Conservation (phyloP, 2,113 vertebrate genomes). For the Ceyx melanurus region DNA sequence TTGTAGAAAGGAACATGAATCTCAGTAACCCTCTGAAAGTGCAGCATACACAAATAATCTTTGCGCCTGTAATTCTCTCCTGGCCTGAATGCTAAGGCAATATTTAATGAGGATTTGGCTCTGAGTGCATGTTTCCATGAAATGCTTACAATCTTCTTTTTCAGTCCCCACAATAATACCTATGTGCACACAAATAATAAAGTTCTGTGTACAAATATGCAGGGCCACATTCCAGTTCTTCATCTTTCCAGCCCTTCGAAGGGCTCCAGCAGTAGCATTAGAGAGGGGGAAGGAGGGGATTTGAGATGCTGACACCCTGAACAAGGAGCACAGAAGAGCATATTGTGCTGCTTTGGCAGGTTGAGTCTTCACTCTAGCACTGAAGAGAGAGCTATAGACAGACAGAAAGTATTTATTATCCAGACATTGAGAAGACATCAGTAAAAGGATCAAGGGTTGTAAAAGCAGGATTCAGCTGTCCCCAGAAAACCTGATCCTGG, state of each 20-base stretch:
- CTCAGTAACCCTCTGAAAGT: slow-evolving; percentile 39
- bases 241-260: not conserved
- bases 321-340: not conserved
- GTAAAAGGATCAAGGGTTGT: slow-evolving; percentile 45
- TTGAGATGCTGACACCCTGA: not conserved
- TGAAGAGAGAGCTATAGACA: slow-evolving; percentile 31
- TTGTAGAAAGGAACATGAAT: not conserved
- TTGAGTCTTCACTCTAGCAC: slow-evolving; percentile 21
- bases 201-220: not conserved
- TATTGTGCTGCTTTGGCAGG: not conserved
- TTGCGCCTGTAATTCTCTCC: slow-evolving; percentile 15
- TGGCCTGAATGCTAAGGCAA: slow-evolving; percentile 31
- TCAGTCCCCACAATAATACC: slow-evolving; percentile 22
- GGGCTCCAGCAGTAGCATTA: not conserved
- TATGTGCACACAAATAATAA: not conserved
- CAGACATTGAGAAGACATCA: slow-evolving; percentile 35
- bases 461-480: slow-evolving; percentile 56
- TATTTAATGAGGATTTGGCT: slow-evolving; percentile 68
- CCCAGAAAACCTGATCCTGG: slow-evolving; percentile 34
- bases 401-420: slow-evolving; percentile 49
- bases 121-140: slow-evolving; percentile 13
- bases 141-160: slow-evolving; percentile 44
- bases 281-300: not conserved
- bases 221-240: not conserved
- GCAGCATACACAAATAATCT: slow-evolving; percentile 35